phyloP scores from a whole-genome alignment of 2,888 invertebrate species.

The Drosophila demipolita region DNA sequence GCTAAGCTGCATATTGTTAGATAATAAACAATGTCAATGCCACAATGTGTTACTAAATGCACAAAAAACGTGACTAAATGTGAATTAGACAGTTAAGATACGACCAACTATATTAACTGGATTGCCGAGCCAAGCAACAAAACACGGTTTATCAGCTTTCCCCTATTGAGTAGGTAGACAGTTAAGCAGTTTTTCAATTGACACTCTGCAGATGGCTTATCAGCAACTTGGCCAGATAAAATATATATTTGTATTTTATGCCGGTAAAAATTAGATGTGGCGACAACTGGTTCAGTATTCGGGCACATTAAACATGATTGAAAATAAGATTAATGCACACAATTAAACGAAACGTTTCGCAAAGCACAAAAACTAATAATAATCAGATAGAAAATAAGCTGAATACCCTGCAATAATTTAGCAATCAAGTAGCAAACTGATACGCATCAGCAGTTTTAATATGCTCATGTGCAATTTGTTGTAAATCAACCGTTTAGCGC shows the following conservation, averaged over 20 bases:
- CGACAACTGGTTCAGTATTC: conserved; percentile 40
- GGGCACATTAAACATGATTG: conserved; percentile 33
- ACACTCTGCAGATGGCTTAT: conserved; percentile 9
- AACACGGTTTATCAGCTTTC: conserved; percentile 38
- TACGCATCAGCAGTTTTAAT: background rate
- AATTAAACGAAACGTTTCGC: conserved; percentile 31
- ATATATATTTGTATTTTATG: conserved; percentile 33
- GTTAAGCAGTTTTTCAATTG: conserved; percentile 15
- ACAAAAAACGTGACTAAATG: conserved; percentile 32
- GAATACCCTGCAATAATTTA: conserved; percentile 34
- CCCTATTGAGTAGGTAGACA: conserved; percentile 10
- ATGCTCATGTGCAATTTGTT: background rate
- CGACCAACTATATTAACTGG: conserved; percentile 25
- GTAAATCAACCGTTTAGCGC: background rate
- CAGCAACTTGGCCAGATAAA: conserved; percentile 25
- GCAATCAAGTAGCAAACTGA: background rate
- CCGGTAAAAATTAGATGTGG: conserved; percentile 11
- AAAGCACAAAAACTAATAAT: conserved; percentile 24
- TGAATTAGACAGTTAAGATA: conserved; percentile 35
- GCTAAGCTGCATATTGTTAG: conserved; percentile 34
- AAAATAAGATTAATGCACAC: conserved; percentile 51
- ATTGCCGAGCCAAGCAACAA: conserved; percentile 2
- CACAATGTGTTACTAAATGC: conserved; percentile 12
- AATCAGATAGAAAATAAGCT: conserved; percentile 41
- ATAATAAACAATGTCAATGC: conserved; percentile 66